Conservation (phyloP, 2,797 vertebrate genomes). For the Paramormyrops hopkinsi region DNA sequence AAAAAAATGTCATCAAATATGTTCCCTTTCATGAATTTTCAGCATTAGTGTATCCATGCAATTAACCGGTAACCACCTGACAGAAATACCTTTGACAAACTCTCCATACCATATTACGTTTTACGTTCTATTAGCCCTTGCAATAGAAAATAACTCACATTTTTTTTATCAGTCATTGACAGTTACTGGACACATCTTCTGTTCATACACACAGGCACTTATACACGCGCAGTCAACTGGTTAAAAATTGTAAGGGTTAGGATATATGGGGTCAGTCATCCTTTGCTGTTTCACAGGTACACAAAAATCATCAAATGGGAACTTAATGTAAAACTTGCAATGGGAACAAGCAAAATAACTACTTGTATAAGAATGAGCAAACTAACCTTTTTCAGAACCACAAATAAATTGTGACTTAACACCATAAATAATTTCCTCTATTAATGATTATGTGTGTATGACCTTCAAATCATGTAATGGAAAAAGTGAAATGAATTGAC, state of each 20-base stretch:
- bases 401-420: not conserved
- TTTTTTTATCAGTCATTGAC: not conserved
- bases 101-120: not conserved
- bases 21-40: not conserved
- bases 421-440: not conserved
- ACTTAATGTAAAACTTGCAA: not conserved
- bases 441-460: not conserved
- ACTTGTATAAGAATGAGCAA: not conserved
- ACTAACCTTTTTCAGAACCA: not conserved
- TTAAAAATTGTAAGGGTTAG: not conserved
- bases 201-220: constrained; percentile 7
- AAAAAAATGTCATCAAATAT: not conserved
- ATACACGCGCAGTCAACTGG: not conserved
- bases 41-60: not conserved
- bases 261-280: not conserved
- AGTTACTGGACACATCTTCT: not conserved
- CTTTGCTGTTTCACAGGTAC: not conserved
- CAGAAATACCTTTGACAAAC: not conserved
- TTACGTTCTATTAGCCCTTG: constrained; percentile 15
- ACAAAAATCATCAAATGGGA: constrained; percentile 1
- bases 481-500: not conserved
- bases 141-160: not conserved
- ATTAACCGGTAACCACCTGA: not conserved
- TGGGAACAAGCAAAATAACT: not conserved
- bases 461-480: not conserved